Evolutionary conservation across 2,113 vertebrate species (phyloP), one percentile per base, ranked within the genome.

Genomic region (Corythoichthys intestinalis): DNA sequence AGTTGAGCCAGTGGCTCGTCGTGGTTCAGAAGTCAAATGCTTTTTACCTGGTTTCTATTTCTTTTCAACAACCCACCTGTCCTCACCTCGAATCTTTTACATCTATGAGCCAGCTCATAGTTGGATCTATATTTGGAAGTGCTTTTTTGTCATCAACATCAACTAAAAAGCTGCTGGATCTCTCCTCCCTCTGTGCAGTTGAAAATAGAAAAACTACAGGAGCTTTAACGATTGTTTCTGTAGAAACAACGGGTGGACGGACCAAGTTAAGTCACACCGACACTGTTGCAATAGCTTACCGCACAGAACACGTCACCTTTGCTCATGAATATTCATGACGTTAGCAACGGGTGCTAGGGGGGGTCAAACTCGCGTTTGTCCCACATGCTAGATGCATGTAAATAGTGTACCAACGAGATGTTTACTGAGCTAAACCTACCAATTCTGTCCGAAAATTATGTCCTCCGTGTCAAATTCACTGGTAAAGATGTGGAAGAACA

Each of bases 191-290:
- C 20, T 9, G 53, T 20, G 7, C 3, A 34, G 60, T 44, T 20
- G 9, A 62, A 62, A 65, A 49, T 49, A 65, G 62, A 12, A 64
- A 56, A 47, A 64, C 11, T 48, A 34, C 2, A 1, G 3, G 2
- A 11, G 15, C 48, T 65, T 65, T 1, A 49, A 65, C 15, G 35
- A 41, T 57, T 6, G 67, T 39, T 49, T 69, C 46, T 62, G 60
- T 20, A 67, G 54, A 67, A 76, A 76, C 78, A 76, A 76, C 4
- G 66, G 72, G 73, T 10, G 14, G 64, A 71, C 67, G 64, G 64
- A 83, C 57, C 6, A 39, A 60, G 72, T 63, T 76, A 73, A 74
- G 73, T 80, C 73, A 68, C 52, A 3, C 69, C 38, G 56, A 76
- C 73, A 78, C 68, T 5, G 70, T 13, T 37, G 15, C 2, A 41